phyloP scores from a whole-genome alignment of 1,140 invertebrate species.

The Diorhabda elongata region DNA sequence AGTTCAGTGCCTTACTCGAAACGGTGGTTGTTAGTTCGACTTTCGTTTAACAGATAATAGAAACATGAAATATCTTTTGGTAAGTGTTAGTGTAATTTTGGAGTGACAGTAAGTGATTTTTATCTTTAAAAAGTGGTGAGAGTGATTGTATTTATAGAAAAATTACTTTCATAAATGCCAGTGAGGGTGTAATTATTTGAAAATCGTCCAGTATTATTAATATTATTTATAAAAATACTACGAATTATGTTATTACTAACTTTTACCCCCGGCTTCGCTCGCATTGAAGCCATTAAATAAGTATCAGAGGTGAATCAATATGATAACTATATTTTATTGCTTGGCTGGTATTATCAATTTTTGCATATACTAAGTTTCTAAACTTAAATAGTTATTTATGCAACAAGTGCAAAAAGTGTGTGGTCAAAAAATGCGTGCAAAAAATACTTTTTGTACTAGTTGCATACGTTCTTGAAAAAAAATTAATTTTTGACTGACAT shows the following conservation, averaged over 20 bases:
- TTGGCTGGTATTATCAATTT: too few species aligned
- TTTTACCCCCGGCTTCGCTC: too few species aligned
- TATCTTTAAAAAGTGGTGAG: constrained; percentile 3
- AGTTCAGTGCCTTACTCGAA: not conserved
- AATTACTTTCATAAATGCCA: not conserved
- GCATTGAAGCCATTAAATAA: too few species aligned
- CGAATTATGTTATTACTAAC: not conserved
- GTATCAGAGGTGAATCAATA: too few species aligned
- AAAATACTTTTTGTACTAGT: too few species aligned
- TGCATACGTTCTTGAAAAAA: too few species aligned
- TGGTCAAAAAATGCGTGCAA: too few species aligned
- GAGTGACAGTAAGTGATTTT: constrained; percentile 4
- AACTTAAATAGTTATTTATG: too few species aligned
- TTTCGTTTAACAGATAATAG: constrained; percentile 2
- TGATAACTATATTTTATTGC: too few species aligned
- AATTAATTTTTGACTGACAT: too few species aligned
- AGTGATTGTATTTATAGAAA: not conserved
- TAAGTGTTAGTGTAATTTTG: constrained; percentile 6
- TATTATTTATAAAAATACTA: not conserved
- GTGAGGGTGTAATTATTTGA: not conserved
- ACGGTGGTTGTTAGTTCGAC: not conserved
- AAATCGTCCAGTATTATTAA: not conserved
- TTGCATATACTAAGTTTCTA: too few species aligned
- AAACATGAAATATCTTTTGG: constrained; percentile 9
- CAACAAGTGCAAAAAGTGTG: too few species aligned